Evolutionary conservation across 1,140 invertebrate genomes (phyloP), one percentile per base, ranked within the genome.

Genomic region (Lineus longissimus): DNA sequence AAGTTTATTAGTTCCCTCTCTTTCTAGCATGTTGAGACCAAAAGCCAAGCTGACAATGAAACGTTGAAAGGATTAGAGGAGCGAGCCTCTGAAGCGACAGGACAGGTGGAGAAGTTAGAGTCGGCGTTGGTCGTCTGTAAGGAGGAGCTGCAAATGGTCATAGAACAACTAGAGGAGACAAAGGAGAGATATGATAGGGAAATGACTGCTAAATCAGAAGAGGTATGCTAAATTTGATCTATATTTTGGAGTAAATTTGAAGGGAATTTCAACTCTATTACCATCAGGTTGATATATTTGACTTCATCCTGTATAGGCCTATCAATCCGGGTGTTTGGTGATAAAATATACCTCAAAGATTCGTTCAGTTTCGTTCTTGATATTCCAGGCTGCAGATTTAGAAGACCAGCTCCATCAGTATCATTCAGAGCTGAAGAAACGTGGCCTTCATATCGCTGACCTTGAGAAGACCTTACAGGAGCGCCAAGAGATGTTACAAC

Each of bases 111-210:
- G 56, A 69, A 77, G 56, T 63, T 78, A n/a, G 73, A 78, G 59
- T 63, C 70, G 6, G 69, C 75, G 11, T 51, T 78, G 19, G 2
- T 72, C 25, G 55, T 73, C 55, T 77, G 75, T 61, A 69, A 70
- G 30, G 72, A 76, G 19, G 76, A 78, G 61, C 67, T 78, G 6
- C 59, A 64, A 41, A 71, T 67, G 19, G 73, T 74, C 41, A 63
- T 77, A 11, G 64, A 64, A 22, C 72, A 69, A 22, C 64, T 76
- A 59, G 73, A 77, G 54, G 65, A 73, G 31, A 70, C 71, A 6
- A 73, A 71, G 47, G 66, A 75, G 11, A 66, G 70, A 25, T 76
- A 71, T 70, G 75, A 78, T 11, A 65, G 59, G 54, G 74, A 77
- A 55, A 57, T 77, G 6, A 36, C 45, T 9, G 58, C 73, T 15